Evolutionary conservation across 1,140 invertebrate genomes (phyloP).

Genomic region (Aricia agestis): DNA sequence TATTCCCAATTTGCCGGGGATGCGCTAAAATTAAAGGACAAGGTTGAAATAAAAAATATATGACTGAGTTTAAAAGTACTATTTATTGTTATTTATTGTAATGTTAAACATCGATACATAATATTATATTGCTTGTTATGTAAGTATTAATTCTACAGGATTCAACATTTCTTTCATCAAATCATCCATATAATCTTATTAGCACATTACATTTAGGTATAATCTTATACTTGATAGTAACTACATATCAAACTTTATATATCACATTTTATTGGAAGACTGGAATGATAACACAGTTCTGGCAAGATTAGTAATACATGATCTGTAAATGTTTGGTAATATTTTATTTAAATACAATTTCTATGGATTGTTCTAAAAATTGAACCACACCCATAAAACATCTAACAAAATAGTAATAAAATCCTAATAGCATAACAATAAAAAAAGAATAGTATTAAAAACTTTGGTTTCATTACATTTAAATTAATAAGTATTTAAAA

Average conservation of each 20-base stretch:
- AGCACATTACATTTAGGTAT: background rate
- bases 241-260: background rate
- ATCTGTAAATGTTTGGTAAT: too few relatives aligned
- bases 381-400: background rate
- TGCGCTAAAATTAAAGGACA: too few relatives aligned
- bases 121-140: too few relatives aligned
- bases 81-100: too few relatives aligned
- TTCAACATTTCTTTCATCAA: too few relatives aligned
- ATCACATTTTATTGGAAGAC: slow-evolving; percentile 60
- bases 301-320: background rate
- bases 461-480: background rate
- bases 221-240: background rate
- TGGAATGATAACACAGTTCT: slow-evolving; percentile 41
- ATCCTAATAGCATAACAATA: background rate
- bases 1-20: too few relatives aligned
- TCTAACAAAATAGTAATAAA: background rate
- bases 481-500: background rate
- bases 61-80: too few relatives aligned
- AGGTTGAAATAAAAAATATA: too few relatives aligned
- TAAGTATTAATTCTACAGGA: too few relatives aligned
- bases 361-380: background rate
- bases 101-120: too few relatives aligned
- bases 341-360: background rate
- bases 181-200: background rate
- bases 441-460: background rate